Conservation (phyloP, 2,797 vertebrate genomes). For the Toxotes lorentzi region DNA sequence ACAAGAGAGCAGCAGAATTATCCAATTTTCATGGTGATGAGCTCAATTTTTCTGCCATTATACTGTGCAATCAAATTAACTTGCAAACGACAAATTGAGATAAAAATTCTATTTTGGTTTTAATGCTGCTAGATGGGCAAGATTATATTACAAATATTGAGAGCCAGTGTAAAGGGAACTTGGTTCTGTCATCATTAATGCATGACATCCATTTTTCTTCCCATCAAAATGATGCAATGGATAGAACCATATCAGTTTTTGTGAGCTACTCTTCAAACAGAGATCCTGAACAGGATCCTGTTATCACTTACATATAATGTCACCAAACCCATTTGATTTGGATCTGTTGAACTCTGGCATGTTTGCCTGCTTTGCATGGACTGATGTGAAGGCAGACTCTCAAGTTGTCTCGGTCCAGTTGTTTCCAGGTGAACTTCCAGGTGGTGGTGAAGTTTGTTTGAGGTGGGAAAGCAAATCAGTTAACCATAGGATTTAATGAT, state of each 20-base stretch:
- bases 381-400: neutral
- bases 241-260: slow-evolving; percentile 15
- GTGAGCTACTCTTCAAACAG: slow-evolving; percentile 16
- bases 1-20: slow-evolving; percentile 1
- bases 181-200: slow-evolving; percentile 1
- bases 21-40: slow-evolving; percentile 1
- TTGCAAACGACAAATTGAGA: slow-evolving; percentile 20
- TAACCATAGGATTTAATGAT: neutral
- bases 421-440: neutral
- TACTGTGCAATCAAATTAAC: slow-evolving; percentile 37
- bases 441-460: neutral
- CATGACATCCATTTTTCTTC: slow-evolving; percentile 3
- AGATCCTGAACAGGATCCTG: slow-evolving; percentile 1
- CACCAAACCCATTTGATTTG: neutral
- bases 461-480: neutral
- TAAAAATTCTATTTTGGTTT: slow-evolving; percentile 20
- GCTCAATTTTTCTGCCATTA: slow-evolving; percentile 20
- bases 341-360: neutral
- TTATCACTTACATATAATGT: too few species aligned
- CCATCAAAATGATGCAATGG: slow-evolving; percentile 7
- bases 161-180: neutral
- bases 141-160: slow-evolving; percentile 6
- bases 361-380: neutral
- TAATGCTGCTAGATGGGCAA: neutral
- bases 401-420: neutral